Evolutionary conservation across 1,140 invertebrate genomes (phyloP).

Genomic region (Panagrolaimus sp.): DNA sequence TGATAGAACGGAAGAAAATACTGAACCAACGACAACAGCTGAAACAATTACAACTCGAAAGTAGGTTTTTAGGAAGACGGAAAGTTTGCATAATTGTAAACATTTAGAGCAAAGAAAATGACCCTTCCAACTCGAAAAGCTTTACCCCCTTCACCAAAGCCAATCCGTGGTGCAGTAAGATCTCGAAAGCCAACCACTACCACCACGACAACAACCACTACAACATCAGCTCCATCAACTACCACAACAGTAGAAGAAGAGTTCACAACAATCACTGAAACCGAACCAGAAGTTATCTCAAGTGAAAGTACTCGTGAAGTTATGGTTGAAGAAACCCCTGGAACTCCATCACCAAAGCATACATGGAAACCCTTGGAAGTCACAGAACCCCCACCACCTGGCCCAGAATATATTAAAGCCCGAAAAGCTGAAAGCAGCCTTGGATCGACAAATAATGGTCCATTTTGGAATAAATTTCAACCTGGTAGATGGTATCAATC

Average conservation of each 20-base stretch:
- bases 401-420: slow-evolving; percentile 22
- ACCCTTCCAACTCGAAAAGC: slow-evolving; percentile 9
- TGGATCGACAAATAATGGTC: slow-evolving; percentile 14
- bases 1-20: not conserved
- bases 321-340: not conserved
- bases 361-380: slow-evolving; percentile 40
- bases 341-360: slow-evolving; percentile 22
- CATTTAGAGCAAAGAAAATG: slow-evolving; percentile 16
- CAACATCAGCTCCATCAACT: not conserved
- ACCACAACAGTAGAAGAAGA: not conserved
- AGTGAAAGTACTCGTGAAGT: slow-evolving; percentile 3
- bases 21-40: slow-evolving; percentile 15
- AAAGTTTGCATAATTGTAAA: slow-evolving; percentile 1
- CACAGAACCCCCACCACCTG: slow-evolving; percentile 24
- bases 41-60: too few species aligned
- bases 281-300: not conserved
- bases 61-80: too few species aligned
- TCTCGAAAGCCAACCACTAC: slow-evolving; percentile 22
- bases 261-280: not conserved
- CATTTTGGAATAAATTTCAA: slow-evolving; percentile 49
- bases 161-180: too few species aligned
- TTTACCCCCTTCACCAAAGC: too few species aligned
- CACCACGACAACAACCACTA: not conserved
- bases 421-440: slow-evolving; percentile 22
- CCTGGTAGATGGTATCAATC: slow-evolving; percentile 48